Conservation (phyloP, 2,888 invertebrate genomes). For the Timandra comae region DNA sequence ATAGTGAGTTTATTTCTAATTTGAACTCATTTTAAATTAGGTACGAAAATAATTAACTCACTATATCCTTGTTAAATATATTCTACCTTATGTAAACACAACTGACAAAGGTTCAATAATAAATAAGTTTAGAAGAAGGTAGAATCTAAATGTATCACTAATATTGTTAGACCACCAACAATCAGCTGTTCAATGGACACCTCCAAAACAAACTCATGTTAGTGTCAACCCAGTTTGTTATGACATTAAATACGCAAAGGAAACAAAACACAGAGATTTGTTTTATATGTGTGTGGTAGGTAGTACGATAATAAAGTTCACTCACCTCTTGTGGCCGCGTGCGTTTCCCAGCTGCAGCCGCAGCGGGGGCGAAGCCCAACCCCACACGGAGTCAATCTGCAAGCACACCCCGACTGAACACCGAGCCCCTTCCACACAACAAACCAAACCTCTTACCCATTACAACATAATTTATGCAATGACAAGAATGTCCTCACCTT, state of each 20-base stretch:
- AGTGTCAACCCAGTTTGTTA: constrained; percentile 9
- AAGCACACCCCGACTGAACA: constrained; percentile 48
- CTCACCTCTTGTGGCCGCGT: constrained; percentile 71
- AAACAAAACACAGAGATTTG: constrained; percentile 25
- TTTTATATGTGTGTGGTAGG: constrained; percentile 23
- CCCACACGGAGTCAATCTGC: constrained; percentile 96
- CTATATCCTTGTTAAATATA: no score
- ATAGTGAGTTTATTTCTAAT: no score
- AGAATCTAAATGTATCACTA: no score
- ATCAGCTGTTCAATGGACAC: constrained; percentile 29
- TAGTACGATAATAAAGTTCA: constrained; percentile 31
- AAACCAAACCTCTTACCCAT: constrained; percentile 38
- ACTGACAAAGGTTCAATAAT: no score
- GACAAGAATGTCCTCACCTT: constrained; percentile 60
- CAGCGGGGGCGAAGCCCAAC: constrained; percentile 94
- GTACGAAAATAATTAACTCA: no score
- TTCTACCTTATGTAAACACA: no score
- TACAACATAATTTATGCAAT: constrained; percentile 58
- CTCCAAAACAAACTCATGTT: constrained; percentile 21
- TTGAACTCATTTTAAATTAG: no score
- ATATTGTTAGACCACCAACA: background rate
- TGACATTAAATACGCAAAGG: constrained; percentile 14
- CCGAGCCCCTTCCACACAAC: constrained; percentile 25
- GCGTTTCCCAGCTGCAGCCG: constrained; percentile 85
- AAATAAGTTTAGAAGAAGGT: no score